phyloP scores from a whole-genome alignment of 2,888 invertebrate genomes.

The Drosophila tanythrix region DNA sequence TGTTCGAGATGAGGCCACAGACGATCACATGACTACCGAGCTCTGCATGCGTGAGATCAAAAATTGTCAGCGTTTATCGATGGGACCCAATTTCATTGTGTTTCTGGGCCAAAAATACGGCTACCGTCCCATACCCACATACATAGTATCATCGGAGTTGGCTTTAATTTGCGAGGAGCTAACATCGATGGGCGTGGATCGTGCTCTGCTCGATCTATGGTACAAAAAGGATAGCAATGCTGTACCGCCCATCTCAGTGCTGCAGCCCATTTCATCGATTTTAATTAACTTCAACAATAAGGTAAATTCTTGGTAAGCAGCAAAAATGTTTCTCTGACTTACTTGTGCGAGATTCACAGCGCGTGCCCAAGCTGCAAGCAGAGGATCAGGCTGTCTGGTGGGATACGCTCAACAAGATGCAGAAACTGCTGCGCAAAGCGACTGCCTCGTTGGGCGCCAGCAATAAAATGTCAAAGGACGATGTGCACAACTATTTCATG shows the following conservation, averaged over 20 bases:
- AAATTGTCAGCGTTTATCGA: conserved; percentile 97
- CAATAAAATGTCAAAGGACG: conserved; percentile 95
- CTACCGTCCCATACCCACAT: conserved; percentile 98
- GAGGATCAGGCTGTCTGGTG: conserved; percentile 99
- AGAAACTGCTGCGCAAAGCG: conserved; percentile 96
- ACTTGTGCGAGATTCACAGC: conserved; percentile 85
- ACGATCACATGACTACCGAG: conserved; percentile 99
- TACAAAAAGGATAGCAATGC: conserved; percentile 98
- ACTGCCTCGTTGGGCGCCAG: conserved; percentile 93
- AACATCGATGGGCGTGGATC: conserved; percentile 92
- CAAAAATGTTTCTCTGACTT: neutral
- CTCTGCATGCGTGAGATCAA: conserved; percentile 99
- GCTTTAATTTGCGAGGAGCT: conserved; percentile 94
- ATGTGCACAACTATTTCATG: conserved; percentile 99
- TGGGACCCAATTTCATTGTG: conserved; percentile 99
- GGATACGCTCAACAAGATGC: conserved; percentile 98
- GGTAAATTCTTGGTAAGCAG: conserved; percentile 85
- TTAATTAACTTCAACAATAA: conserved; percentile 99
- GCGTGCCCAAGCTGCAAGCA: conserved; percentile 97
- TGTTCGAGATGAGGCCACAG: conserved; percentile 98
- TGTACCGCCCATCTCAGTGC: conserved; percentile 96
- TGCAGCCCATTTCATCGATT: conserved; percentile 98
- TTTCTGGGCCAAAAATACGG: conserved; percentile 99
- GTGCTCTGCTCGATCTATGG: conserved; percentile 94
- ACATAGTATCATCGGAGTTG: conserved; percentile 95